Conservation (phyloP, 2,113 vertebrate genomes). For the Tupaia tana region DNA sequence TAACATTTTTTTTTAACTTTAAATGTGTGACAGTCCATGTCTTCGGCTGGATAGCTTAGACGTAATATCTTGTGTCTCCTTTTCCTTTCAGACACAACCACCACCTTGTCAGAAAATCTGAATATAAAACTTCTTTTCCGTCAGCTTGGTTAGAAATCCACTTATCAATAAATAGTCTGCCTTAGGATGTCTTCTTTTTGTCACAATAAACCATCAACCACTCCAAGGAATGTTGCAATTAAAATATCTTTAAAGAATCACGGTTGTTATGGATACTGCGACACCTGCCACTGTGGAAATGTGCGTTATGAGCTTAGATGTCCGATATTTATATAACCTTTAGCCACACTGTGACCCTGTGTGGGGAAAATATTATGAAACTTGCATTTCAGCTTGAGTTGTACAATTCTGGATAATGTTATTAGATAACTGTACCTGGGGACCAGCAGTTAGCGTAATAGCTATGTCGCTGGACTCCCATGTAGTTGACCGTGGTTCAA, state of each 20-base stretch:
- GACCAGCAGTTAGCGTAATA: too few species aligned
- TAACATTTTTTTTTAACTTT: not conserved
- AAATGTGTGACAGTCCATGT: constrained; percentile 33
- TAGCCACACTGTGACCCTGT: constrained; percentile 55
- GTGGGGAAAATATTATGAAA: not conserved
- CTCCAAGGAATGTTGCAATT: constrained; percentile 76
- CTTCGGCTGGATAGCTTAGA: not conserved
- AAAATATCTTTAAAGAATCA: constrained; percentile 74
- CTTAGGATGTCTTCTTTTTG: constrained; percentile 73
- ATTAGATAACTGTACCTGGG: not conserved
- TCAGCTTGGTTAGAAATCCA: not conserved
- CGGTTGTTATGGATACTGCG: constrained; percentile 76
- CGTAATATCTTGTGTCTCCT: not conserved
- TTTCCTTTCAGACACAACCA: constrained; percentile 14
- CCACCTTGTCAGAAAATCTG: constrained; percentile 43
- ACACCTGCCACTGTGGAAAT: not conserved
- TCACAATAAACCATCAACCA: constrained; percentile 77
- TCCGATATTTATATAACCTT: constrained; percentile 4
- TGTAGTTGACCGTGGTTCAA: too few species aligned
- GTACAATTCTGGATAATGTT: not conserved
- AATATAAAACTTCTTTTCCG: constrained; percentile 52
- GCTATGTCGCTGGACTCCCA: too few species aligned
- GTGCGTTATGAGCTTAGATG: constrained; percentile 10
- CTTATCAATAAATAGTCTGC: constrained; percentile 67
- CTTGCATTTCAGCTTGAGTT: not conserved